Evolutionary conservation across 1,140 invertebrate species (phyloP), one percentile per base, ranked within the genome.

Genomic region (Euura lappo): DNA sequence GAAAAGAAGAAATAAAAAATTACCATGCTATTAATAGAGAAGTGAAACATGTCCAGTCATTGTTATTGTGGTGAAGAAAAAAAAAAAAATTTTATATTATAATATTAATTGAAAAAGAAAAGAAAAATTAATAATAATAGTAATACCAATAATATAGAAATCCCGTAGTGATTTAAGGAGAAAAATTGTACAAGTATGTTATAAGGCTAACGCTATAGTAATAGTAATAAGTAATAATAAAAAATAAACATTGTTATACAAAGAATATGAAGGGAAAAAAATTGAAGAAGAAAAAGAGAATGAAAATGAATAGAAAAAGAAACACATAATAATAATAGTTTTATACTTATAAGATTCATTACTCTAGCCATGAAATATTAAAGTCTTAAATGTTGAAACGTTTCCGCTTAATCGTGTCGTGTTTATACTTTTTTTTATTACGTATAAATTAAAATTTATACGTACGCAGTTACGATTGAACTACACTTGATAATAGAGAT

Each of bases 1-100:
- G 13, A 60, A 11, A 11, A 60, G 51, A 60, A 60, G 3, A 8
- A 60, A 60, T 60, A 60, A 60, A 60, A 11, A n/a, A 60, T 60
- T 0, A 60, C 51, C 10, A 60, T 60, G 51, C 10, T 11, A 60
- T 5, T 60, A 60, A 60, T 60, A 11, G 51, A 60, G 51, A 60
- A 60, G 13, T 60, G 13, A n/a, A 60, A 60, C 51, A n/a, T 60
- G 51, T 60, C 51, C 51, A 60, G 51, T 60, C 51, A 60, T 60
- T 60, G 51, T 60, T 60, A 60, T 11, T 6, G 13, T 60, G 51
- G 2, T n/a, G 8, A 11, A 60, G 51, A 60, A 60, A 28, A 28
- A 28, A 28, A 28, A 28, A 28, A 60, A 6, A 11, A 6, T 4
- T 60, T 6, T 60, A 60, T 60, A 60, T 60, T 60, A 60, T 60